phyloP scores from a whole-genome alignment of 2,797 vertebrate genomes.

The Salmo trutta region DNA sequence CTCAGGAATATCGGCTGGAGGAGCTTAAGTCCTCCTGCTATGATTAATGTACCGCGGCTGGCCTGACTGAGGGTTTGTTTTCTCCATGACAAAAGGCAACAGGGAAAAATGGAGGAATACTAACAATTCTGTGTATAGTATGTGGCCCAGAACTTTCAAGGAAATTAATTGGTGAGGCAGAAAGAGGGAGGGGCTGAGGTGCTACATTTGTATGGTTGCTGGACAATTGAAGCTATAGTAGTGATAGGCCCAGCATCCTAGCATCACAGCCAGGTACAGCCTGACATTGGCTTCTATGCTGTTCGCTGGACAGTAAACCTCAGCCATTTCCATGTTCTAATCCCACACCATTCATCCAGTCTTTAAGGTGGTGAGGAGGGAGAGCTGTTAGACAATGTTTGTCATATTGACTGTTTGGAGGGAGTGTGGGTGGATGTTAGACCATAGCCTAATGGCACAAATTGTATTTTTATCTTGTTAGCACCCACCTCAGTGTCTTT shows the following conservation, averaged over 20 bases:
- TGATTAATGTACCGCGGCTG: conserved; percentile 66
- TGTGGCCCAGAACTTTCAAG: conserved; percentile 75
- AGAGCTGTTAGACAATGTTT: conserved; percentile 14
- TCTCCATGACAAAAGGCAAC: conserved; percentile 44
- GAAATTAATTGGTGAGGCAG: conserved; percentile 64
- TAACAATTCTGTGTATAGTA: conserved; percentile 48
- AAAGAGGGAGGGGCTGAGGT: conserved; percentile 37
- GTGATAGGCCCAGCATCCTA: conserved; percentile 30
- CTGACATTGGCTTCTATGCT: conserved; percentile 48
- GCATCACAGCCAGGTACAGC: conserved; percentile 43
- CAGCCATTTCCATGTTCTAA: conserved; percentile 25
- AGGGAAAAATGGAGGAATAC: conserved; percentile 42
- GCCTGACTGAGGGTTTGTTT: conserved; percentile 58
- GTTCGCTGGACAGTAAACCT: conserved; percentile 41
- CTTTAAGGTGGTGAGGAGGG: conserved; percentile 15
- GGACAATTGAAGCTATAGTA: conserved; percentile 44
- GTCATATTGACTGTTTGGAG: conserved; percentile 19
- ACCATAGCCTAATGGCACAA: background rate
- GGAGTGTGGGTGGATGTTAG: conserved; percentile 11
- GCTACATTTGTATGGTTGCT: conserved; percentile 27
- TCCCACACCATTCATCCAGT: background rate
- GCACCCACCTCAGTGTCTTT: conserved; percentile 12
- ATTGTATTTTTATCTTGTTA: conserved; percentile 12
- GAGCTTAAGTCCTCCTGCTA: conserved; percentile 43
- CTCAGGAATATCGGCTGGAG: conserved; percentile 52